Evolutionary conservation across 2,888 invertebrate species (phyloP), one percentile per base, ranked within the genome.

Genomic region (Gibbula magus): DNA sequence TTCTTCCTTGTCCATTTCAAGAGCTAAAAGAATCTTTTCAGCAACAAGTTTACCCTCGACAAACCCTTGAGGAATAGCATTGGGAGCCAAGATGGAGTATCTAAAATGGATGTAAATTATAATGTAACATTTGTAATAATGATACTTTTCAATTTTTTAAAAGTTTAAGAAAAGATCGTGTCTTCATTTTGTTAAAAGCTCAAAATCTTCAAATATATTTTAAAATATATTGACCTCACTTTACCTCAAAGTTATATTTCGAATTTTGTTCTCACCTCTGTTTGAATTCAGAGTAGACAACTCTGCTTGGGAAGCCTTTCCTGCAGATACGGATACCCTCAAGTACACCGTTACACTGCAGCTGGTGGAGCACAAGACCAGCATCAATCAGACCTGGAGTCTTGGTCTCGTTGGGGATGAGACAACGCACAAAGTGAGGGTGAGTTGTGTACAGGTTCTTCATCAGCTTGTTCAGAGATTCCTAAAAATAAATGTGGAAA

Each of bases 291-390:
- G 98, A 97, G 95, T 99, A 99, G 91, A 98, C 96, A 97, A 99
- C 98, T 94, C 99, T 97, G 97, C 99, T 99, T 95, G 99, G 99
- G 97, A 99, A 99, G 94, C 99, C 99, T 86, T 94, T 94, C 95
- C 99, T 97, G 95, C 99, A 99, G 95, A 99, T 99, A 97, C 99
- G 98, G 95, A 99, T 99, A 95, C 99, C 99, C 96, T 99, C 99
- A 95, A 99, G 96, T 95, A 99, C 99, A 97, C 99, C 99, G 96
- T 99, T 99, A 96, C 99, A 99, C 91, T 99, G 99, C 93, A 99
- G 95, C 95, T 99, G 99, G 95, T 99, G 99, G 97, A 99, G 97
- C 85, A 99, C 99, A 94, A 99, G 95, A 93, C 96, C 97, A 88
- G 99, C 98, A 94, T 99, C 99, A 93, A 99, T 98, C 90, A 99